Conservation (phyloP, 2,888 invertebrate species). For the Microchrysa polita region DNA sequence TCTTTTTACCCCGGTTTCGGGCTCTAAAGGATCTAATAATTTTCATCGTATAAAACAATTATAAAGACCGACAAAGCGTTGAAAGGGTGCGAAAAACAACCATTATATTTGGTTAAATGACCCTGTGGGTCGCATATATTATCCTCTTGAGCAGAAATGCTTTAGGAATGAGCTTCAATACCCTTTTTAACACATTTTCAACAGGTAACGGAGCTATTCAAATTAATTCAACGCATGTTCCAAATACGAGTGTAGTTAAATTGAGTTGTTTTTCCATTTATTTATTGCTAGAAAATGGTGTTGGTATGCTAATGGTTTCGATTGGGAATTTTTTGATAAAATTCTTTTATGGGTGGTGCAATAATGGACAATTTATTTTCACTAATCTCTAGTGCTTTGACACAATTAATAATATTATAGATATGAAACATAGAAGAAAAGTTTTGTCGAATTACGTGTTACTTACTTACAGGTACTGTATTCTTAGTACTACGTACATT, state of each 20-base stretch:
- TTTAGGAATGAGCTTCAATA: not conserved
- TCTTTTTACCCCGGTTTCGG: conserved; percentile 5
- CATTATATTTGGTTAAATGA: conserved; percentile 33
- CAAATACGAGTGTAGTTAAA: not conserved
- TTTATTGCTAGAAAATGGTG: conserved; percentile 29
- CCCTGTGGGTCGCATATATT: conserved; percentile 31
- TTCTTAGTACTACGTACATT: no score
- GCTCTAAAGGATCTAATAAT: conserved; percentile 27
- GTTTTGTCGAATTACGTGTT: no score
- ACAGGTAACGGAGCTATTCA: conserved; percentile 30
- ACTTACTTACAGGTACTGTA: no score
- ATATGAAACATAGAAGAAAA: no score
- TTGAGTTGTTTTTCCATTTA: not conserved
- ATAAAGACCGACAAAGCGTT: not conserved
- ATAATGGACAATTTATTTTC: no score
- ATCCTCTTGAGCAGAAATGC: conserved; percentile 13
- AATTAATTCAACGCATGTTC: conserved; percentile 26
- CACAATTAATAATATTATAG: no score
- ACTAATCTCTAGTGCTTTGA: no score
- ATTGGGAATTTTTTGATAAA: no score
- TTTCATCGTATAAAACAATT: conserved; percentile 33
- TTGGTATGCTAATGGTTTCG: not conserved
- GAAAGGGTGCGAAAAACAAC: conserved; percentile 39
- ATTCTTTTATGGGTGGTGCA: no score
- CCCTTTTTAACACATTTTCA: conserved; percentile 19